These are phyloP conservation scores for Athetis lepigone DNA, from an alignment of 2,888 invertebrate genomes.

Conservation along the genomic window DNA sequence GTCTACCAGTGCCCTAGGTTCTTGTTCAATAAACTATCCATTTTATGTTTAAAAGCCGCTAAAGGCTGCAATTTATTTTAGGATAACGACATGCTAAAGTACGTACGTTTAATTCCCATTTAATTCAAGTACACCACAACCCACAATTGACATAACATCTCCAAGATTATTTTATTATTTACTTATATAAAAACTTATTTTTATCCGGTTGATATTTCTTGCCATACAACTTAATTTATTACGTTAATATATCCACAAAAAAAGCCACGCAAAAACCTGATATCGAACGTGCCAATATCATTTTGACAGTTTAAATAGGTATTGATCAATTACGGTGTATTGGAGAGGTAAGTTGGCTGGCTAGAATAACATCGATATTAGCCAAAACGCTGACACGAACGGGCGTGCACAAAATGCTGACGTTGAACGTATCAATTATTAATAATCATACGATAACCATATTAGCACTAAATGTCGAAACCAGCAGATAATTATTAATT, in stretches of 20 bases:
- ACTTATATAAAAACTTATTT: conserved; percentile 9
- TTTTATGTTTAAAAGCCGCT: conserved; percentile 16
- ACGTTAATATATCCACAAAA: conserved; percentile 1
- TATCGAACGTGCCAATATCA: conserved; percentile 16
- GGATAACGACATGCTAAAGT: conserved; percentile 17
- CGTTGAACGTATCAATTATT: conserved; percentile 39
- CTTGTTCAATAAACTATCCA: conserved; percentile 20
- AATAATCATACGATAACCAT: conserved; percentile 44
- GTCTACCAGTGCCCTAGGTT: conserved; percentile 8
- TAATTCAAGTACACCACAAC: conserved; percentile 2
- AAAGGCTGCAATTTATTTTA: conserved; percentile 27
- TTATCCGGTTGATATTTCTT: background rate
- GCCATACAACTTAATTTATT: background rate
- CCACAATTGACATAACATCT: background rate
- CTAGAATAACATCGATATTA: conserved; percentile 23
- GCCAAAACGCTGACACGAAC: conserved; percentile 31
- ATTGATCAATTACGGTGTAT: conserved; percentile 46
- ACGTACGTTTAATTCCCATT: conserved; percentile 9
- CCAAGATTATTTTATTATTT: background rate
- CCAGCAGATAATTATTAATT: conserved; percentile 21
- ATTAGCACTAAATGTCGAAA: conserved; percentile 13
- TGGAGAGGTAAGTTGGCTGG: conserved; percentile 18
- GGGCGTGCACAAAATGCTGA: conserved; percentile 10
- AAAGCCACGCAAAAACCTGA: conserved; percentile 17
- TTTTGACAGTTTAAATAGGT: conserved; percentile 44